Evolutionary conservation across 92 coral and sea anemone species (phyloP), one percentile per base, ranked within the genome.

Genomic region (Zoanthus sociatus): DNA sequence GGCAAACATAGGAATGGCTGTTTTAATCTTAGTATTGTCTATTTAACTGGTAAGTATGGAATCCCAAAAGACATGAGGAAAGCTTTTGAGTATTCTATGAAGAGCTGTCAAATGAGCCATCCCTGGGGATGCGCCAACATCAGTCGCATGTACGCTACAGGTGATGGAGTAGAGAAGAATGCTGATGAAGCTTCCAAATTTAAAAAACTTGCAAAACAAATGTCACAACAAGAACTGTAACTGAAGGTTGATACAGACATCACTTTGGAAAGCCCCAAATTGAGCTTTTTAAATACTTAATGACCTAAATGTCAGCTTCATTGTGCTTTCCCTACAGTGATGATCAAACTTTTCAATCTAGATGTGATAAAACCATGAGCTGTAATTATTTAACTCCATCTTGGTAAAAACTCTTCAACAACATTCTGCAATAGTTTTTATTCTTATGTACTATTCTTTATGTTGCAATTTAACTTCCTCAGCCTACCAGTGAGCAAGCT

Each of bases 71-170:
- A 97, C 92, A 92, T 95, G 95, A 82, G 60, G 58, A 95, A 91
- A 92, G 99, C 99, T 18, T 92, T 93, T 64, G 98, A 93, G 33
- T 89, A 89, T 33, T 97, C 99, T 8, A 68, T 93, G 55, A 92
- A 97, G 91, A 93, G 99, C 79, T 97, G 99, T 58, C 83, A 91
- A 18, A 74, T 97, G 88, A 94, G 95, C 21, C 99, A 97, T 72
- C 94, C 99, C 4, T 97, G 99, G 99, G 93, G 95, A 7, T 97
- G 99, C 88, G 97, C 94, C 7, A 97, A 97, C 85, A 91, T 94
- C 9, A 97, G 99, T 86, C 89, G 95, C 71, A 97, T 97, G 94
- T 97, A 95, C 84, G 90, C 94, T 7, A 86, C 78, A 16, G 99
- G 99, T 60, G 99, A 97, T 71, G 99, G 99, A 20, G 95, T 97